Conservation (phyloP, 2,113 vertebrate species). For the Turnix velox region DNA sequence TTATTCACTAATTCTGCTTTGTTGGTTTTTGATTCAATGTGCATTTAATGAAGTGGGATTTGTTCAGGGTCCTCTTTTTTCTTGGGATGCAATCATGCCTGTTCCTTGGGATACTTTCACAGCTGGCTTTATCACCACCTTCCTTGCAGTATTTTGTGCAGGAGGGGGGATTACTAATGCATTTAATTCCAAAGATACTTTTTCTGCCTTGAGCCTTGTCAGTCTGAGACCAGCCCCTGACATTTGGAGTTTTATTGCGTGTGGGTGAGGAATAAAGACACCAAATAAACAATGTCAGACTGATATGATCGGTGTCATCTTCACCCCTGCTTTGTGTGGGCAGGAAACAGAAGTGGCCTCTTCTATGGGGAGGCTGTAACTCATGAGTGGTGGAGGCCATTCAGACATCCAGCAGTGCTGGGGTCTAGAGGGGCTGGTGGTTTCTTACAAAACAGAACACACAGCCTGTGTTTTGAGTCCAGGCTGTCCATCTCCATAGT, state of each 20-base stretch:
- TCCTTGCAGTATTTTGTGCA: not conserved
- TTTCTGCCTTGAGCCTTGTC: not conserved
- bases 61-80: not conserved
- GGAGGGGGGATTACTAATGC: not conserved
- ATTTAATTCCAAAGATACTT: not conserved
- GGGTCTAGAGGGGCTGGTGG: not conserved
- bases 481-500: not conserved
- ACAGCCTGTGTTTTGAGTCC: not conserved
- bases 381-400: not conserved
- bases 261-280: not conserved
- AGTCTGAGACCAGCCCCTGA: not conserved
- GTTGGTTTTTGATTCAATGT: not conserved
- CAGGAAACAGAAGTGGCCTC: not conserved
- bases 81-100: not conserved
- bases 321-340: not conserved
- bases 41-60: not conserved
- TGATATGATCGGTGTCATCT: not conserved
- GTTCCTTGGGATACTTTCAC: not conserved
- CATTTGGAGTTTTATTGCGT: not conserved
- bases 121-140: not conserved
- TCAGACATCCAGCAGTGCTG: not conserved
- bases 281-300: not conserved
- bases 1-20: not conserved
- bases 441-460: not conserved
- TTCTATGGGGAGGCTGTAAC: not conserved